Evolutionary conservation across 2,797 vertebrate species (phyloP), one percentile per base, ranked within the genome.

Genomic region (Microchirus variegatus): DNA sequence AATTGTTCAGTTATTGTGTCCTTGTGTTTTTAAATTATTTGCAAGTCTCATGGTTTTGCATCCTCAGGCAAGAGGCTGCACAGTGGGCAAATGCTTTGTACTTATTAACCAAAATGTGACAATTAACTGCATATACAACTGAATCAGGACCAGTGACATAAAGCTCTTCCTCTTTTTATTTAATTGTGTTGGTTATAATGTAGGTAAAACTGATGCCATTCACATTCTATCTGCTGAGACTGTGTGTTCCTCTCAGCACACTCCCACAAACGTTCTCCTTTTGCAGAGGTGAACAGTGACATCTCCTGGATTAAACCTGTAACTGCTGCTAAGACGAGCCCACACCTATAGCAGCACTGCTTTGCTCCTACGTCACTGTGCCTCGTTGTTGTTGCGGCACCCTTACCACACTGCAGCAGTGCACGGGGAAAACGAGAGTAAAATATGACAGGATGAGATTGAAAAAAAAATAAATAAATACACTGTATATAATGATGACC

Each of bases 281-380:
- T 70, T 78, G 53, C 35, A 65, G 75, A 59, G 73, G 80, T 76
- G 45, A 78, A 71, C 86, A 90, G 84, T 59, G 93, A 84, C 93
- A 78, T 80, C 88, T 15, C 56, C 53, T 86, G 93, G 90, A 70
- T 46, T 2, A 47, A 26, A 66, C 13, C 10, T 7, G 64, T 8
- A 80, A 53, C 42, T 77, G 63, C 89, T 79, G 26, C 59, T 45
- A n/a, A 8, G 41, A 35, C 12, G 40, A 64, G 16, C 18, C 9
- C 56, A 42, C 13, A 22, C 4, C 1, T n/a, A 13, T 37, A 10
- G 40, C 42, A 45, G 41, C 74, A 26, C 16, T 22, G 11, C 18
- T 35, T 50, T 60, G 16, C 16, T 58, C 36, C 8, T 38, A 3
- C 15, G 6, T 37, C 5, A 35, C n/a, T 10, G 18, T 64, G 4